Evolutionary conservation across 2,888 invertebrate species (phyloP), one percentile per base, ranked within the genome.

Genomic region (Pardosa pseudoannulata): DNA sequence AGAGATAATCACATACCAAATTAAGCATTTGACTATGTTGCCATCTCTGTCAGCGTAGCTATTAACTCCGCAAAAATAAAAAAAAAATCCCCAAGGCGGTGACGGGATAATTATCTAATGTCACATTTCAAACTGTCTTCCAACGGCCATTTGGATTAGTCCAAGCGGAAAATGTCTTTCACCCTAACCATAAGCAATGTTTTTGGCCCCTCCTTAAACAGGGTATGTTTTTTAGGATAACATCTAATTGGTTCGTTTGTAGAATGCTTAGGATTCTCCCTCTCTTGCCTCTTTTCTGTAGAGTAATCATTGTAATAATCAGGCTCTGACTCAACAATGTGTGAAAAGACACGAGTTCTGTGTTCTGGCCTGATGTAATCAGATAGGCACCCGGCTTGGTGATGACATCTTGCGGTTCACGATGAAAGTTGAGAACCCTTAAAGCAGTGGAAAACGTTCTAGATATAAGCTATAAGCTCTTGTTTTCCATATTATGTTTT

Each of bases 101-200:
- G 62, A 62, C 73, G 46, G 16, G 56, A 73, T 73, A 73, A 73
- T 73, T 62, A 73, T 31, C 23, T 62, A n/a, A 62, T 23, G 73
- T 56, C 73, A 73, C 62, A 27, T 62, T 62, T 73, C 29, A 73
- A 62, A 32, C 56, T 62, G 56, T 56, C 32, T 41, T 19, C 73
- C 29, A 46, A 28, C 28, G 29, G 71, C 46, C 71, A 71, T 71
- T 46, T 41, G 46, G 46, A 71, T 71, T n/a, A 46, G 46, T n/a
- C 29, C 11, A 28, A 23, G 31, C 29, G 73, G 62, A 32, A 62
- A 73, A 36, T 56, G 73, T 62, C 23, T 71, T 73, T 73, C 73
- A 36, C 62, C 46, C 31, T 31, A n/a, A 31, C 32, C 28, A 68
- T 68, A 68, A 36, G 23, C n/a, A n/a, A 36, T 19, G 23, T 36